Evolutionary conservation across 2,888 invertebrate species (phyloP), one percentile per base, ranked within the genome.

Genomic region (Tridacna gigas): DNA sequence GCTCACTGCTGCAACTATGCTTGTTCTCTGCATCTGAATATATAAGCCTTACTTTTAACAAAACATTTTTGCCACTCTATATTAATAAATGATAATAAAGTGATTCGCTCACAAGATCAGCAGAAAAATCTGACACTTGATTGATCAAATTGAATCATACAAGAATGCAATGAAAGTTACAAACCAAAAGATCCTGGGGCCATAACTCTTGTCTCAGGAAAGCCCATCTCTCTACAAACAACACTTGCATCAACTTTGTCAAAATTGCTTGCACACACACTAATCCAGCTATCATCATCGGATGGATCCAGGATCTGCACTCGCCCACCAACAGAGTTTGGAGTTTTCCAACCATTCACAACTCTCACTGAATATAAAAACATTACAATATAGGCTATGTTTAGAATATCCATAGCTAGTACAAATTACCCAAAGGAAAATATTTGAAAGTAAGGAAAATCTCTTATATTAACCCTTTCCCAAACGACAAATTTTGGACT

Each of bases 231-330:
- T 45, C 87, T 83, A 74, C 94, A 94, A n/a, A 92, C 79, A 4
- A 92, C 88, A 18, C 83, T 79, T 9, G 92, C 93, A 56, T 87
- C 91, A 0, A 26, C 60, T 48, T 89, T 83, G n/a, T 87, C 80
- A 63, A 91, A 89, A 20, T 76, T 78, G 13, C 84, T 81, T 0
- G 97, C 97, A 92, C 97, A 97, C n/a, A 97, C 95, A 0, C 97
- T 97, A 7, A 97, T 97, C 97, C 97, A 97, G 20, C 61, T 73
- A 0, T 96, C 96, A 81, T 96, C 60, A 4, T 69, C 73, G 11
- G 80, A 71, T 0, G 69, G 51, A 0, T 77, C 71, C 26, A 73
- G 60, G 4, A 90, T 78, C 61, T 89, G 88, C 26, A 90, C 79
- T 20, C 88, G 79, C 9, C 90, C 90, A 7, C 82, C 76, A 13